These are phyloP conservation scores for Tachysurus fulvidraco DNA, from an alignment of 2,113 vertebrate genomes.

Conservation along the genomic window DNA sequence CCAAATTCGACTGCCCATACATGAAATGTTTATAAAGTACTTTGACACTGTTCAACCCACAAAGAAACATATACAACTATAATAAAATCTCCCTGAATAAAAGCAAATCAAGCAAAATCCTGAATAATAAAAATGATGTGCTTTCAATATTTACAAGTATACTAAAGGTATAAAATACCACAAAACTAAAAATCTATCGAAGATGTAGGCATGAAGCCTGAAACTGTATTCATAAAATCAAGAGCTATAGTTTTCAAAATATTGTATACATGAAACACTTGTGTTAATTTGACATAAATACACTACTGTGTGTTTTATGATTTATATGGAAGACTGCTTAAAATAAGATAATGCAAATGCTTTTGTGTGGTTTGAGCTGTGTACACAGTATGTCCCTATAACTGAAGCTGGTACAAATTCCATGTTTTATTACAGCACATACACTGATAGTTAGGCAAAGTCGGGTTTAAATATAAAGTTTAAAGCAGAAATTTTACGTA, in stretches of 20 bases:
- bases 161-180: not conserved
- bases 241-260: not conserved
- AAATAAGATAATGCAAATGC: not conserved
- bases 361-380: not conserved
- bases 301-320: not conserved
- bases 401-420: not conserved
- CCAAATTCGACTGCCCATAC: not conserved
- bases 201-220: not conserved
- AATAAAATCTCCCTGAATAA: not conserved
- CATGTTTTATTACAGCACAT: slow-evolving; percentile 7
- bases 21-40: slow-evolving; percentile 15
- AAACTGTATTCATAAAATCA: slow-evolving; percentile 5
- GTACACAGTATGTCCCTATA: not conserved
- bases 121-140: not conserved
- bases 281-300: not conserved
- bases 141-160: not conserved
- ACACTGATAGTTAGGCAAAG: not conserved
- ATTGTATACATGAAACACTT: not conserved
- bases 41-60: not conserved
- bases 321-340: not conserved
- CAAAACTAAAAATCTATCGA: not conserved
- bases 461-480: slow-evolving; percentile 16
- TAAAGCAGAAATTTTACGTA: not conserved
- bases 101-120: slow-evolving; percentile 10
- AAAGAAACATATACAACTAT: not conserved